Evolutionary conservation across 2,888 invertebrate genomes (phyloP).

Genomic region (Venustoraphidia nigricollis): DNA sequence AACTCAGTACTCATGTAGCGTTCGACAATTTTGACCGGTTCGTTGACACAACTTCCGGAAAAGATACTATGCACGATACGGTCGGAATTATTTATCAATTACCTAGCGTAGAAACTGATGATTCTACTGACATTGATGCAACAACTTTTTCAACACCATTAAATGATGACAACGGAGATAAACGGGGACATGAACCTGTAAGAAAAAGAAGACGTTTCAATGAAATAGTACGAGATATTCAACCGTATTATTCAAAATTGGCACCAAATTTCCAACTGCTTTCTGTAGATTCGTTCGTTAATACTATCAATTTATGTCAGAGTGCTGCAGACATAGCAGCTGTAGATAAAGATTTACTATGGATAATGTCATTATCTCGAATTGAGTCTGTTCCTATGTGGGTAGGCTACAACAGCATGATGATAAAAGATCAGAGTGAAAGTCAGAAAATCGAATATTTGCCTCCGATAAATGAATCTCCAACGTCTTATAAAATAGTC

Average conservation of each 20-base stretch:
- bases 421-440: conserved; percentile 11
- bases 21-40: conserved; percentile 11
- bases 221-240: too few relatives aligned
- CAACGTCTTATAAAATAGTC: conserved; percentile 15
- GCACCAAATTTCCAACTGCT: conserved; percentile 10
- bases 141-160: too few relatives aligned
- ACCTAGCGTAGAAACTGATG: too few relatives aligned
- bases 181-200: too few relatives aligned
- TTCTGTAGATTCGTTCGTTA: conserved; percentile 8
- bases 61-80: too few relatives aligned
- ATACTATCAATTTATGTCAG: neutral
- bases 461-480: conserved; percentile 19
- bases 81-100: too few relatives aligned
- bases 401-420: conserved; percentile 16
- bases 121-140: too few relatives aligned
- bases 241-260: conserved; percentile 9
- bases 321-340: conserved; percentile 11
- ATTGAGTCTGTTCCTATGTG: conserved; percentile 16
- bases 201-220: too few relatives aligned
- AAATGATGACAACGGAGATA: too few relatives aligned
- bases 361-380: conserved; percentile 13
- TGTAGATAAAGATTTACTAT: conserved; percentile 16
- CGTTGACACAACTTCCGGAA: conserved; percentile 9
- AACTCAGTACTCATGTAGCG: conserved; percentile 1
- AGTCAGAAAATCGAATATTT: conserved; percentile 17